phyloP scores from a whole-genome alignment of 2,888 invertebrate genomes.

The Silvanus unidentatus region DNA sequence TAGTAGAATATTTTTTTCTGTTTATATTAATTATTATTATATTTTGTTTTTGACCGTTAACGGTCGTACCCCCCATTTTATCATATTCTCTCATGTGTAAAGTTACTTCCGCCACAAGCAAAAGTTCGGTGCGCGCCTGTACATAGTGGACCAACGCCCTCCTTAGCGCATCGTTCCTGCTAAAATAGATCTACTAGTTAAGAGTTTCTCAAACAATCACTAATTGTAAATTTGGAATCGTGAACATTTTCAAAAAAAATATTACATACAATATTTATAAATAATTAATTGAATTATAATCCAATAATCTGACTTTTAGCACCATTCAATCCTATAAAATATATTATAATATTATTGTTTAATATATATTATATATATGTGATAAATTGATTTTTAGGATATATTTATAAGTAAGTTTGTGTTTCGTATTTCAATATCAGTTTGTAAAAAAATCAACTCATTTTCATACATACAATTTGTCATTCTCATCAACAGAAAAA shows the following conservation, averaged over 20 bases:
- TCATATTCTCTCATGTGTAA: constrained; percentile 23
- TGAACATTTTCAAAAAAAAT: constrained; percentile 30
- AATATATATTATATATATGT: constrained; percentile 42
- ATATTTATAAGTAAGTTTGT: constrained; percentile 45
- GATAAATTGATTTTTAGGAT: constrained; percentile 48
- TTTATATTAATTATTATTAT: constrained; percentile 1
- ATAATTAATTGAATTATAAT: constrained; percentile 22
- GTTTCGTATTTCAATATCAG: constrained; percentile 42
- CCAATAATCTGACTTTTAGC: constrained; percentile 43
- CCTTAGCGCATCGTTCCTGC: constrained; percentile 16
- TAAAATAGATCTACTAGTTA: constrained; percentile 25
- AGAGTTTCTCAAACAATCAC: constrained; percentile 51
- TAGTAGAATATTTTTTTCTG: constrained; percentile 20
- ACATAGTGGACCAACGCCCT: constrained; percentile 45
- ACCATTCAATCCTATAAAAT: constrained; percentile 45
- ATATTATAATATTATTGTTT: constrained; percentile 39
- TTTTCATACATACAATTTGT: constrained; percentile 27
- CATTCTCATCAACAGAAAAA: not conserved
- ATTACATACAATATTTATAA: constrained; percentile 32
- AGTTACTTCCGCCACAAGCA: constrained; percentile 44
- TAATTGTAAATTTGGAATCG: constrained; percentile 41
- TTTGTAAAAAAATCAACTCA: constrained; percentile 43
- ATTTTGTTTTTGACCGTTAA: constrained; percentile 17
- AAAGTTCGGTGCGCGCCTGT: constrained; percentile 37
- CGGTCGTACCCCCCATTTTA: constrained; percentile 12